A percentile compares a stretch with the other conserved stretches of the same genome.
Evolutionary conservation across 2,797 vertebrate genomes (phyloP).

Genomic region (Lacerta agilis): DNA sequence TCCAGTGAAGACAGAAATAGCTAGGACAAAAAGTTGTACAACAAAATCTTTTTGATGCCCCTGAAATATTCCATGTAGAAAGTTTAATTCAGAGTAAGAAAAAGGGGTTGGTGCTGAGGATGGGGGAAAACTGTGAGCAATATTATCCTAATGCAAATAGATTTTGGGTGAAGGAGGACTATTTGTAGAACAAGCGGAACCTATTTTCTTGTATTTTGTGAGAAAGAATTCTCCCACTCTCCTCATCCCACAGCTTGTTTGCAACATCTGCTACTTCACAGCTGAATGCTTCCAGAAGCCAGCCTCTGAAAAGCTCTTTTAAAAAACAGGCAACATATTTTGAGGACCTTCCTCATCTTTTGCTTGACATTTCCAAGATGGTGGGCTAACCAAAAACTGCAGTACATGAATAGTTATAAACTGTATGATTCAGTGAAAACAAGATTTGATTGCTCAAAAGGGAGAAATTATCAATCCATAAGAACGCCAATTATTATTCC

Average conservation of each 20-base stretch:
- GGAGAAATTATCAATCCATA: conserved; percentile 16
- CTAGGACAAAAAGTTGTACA: neutral
- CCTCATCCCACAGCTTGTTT: conserved; percentile 2
- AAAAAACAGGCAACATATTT: conserved; percentile 3
- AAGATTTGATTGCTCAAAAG: conserved; percentile 29
- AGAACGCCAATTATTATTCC: conserved; percentile 9
- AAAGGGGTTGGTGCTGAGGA: neutral
- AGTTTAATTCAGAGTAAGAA: neutral
- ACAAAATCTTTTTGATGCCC: neutral
- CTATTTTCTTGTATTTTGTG: conserved; percentile 12
- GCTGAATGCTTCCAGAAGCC: conserved; percentile 21
- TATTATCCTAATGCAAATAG: neutral
- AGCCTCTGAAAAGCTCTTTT: conserved; percentile 36
- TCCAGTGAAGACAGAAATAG: neutral
- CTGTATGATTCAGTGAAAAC: conserved; percentile 30
- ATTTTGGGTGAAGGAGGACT: neutral
- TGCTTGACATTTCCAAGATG: conserved; percentile 45
- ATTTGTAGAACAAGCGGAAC: neutral
- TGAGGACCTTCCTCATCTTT: conserved; percentile 29
- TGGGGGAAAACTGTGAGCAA: neutral
- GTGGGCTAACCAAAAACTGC: conserved; percentile 44
- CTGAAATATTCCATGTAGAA: neutral
- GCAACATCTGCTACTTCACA: conserved; percentile 43
- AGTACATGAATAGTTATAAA: conserved; percentile 39
- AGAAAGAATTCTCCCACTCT: neutral